A percentile compares a stretch with the other conserved stretches of the same genome.
These are phyloP conservation scores for Polyommatus iphigenia DNA, from an alignment of 2,888 invertebrate species.

Conservation along the genomic window DNA sequence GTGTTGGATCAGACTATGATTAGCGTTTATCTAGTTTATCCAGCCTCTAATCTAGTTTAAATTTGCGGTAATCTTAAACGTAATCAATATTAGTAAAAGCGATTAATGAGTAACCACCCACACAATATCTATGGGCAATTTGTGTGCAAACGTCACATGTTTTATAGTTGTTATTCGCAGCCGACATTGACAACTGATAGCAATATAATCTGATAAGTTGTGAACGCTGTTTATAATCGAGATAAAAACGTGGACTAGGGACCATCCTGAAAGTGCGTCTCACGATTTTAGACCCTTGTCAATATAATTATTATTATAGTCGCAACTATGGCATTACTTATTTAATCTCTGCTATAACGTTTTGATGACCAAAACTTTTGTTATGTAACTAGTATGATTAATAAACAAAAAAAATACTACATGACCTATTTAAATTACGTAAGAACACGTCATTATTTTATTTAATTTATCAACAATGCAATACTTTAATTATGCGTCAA, in stretches of 20 bases:
- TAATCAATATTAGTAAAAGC: background rate
- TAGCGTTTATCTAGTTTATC: background rate
- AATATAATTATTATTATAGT: no score
- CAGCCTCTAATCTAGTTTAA: background rate
- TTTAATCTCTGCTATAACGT: no score
- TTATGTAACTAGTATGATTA: no score
- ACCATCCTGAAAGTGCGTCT: background rate
- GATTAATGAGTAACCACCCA: conserved; percentile 11
- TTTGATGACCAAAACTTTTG: no score
- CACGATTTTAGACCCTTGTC: no score
- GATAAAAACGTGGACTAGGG: conserved; percentile 36
- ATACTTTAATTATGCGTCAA: background rate
- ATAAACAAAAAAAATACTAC: no score
- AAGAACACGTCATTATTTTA: no score
- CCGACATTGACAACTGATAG: conserved; percentile 41
- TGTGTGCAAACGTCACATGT: conserved; percentile 35
- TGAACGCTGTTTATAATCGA: conserved; percentile 38
- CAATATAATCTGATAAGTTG: conserved; percentile 43
- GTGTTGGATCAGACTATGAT: background rate
- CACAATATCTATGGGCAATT: conserved; percentile 27
- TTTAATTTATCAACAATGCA: background rate
- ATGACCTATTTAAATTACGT: no score
- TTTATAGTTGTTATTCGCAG: conserved; percentile 42
- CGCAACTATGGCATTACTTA: no score
- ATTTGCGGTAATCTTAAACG: background rate